These are phyloP conservation scores for Phylloscopus collybita DNA, from an alignment of 2,797 vertebrate species.

Conservation along the genomic window DNA sequence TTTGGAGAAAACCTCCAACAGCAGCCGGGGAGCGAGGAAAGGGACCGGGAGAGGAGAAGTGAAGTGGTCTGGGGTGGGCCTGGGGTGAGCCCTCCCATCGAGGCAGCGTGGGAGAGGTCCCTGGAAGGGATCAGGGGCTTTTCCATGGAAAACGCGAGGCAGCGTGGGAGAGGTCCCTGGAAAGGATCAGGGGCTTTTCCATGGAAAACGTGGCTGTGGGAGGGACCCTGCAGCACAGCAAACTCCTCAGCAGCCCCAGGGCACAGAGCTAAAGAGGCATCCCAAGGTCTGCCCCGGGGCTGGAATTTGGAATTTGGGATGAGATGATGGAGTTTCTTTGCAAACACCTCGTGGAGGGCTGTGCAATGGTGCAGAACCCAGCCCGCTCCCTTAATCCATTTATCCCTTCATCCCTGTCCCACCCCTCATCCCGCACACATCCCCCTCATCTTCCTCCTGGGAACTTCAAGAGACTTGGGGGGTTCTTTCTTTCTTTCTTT, in stretches of 20 bases:
- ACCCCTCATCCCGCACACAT: fast-evolving
- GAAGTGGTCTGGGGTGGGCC: fast-evolving
- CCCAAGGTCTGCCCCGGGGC: neutral
- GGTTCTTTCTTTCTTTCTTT: neutral
- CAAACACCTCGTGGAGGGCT: neutral
- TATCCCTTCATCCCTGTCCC: neutral
- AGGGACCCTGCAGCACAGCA: neutral
- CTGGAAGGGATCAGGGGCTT: neutral
- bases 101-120: neutral
- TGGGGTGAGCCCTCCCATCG: fast-evolving
- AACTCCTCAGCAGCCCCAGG: neutral
- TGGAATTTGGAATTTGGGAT: neutral
- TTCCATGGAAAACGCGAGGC: neutral
- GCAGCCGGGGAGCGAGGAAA: neutral
- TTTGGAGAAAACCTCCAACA: neutral
- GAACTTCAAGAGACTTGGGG: neutral
- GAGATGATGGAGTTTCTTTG: neutral
- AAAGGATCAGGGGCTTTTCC: too few relatives aligned
- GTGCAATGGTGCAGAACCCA: fast-evolving
- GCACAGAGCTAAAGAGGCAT: neutral
- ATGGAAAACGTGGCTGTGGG: fast-evolving
- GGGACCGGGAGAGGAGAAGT: neutral
- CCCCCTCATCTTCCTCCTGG: neutral
- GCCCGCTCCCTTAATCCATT: fast-evolving
- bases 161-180: too few relatives aligned